Evolutionary conservation across 2,113 vertebrate genomes (phyloP).

Genomic region (Neoarius graeffei): DNA sequence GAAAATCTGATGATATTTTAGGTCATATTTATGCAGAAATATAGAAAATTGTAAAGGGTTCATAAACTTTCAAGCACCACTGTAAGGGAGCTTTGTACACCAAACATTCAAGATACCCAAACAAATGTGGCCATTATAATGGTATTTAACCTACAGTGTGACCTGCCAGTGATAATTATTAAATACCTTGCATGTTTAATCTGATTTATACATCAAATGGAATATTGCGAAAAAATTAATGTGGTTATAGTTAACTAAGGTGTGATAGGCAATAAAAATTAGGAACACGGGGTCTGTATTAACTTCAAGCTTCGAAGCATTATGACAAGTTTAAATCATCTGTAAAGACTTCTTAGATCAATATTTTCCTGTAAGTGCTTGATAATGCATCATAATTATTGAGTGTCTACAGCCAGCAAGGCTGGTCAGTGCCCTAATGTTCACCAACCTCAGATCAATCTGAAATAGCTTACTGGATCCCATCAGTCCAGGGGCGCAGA

Average conservation of each 20-base stretch:
- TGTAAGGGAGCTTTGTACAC: neutral
- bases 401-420: constrained; percentile 10
- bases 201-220: neutral
- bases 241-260: neutral
- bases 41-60: no score
- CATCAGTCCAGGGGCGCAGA: no score
- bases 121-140: neutral
- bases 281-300: neutral
- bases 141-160: neutral
- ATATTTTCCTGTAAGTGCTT: neutral
- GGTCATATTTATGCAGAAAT: no score
- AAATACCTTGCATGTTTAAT: neutral
- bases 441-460: neutral
- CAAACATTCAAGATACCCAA: neutral
- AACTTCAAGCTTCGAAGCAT: neutral
- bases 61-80: no score
- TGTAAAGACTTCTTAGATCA: neutral
- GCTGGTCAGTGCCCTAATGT: neutral
- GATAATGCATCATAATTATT: constrained; percentile 20
- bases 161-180: neutral
- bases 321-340: neutral
- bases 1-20: no score
- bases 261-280: neutral
- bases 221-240: neutral
- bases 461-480: neutral